Evolutionary conservation across 1,140 invertebrate genomes (phyloP), one percentile per base, ranked within the genome.

Genomic region (Lepidurus apus): DNA sequence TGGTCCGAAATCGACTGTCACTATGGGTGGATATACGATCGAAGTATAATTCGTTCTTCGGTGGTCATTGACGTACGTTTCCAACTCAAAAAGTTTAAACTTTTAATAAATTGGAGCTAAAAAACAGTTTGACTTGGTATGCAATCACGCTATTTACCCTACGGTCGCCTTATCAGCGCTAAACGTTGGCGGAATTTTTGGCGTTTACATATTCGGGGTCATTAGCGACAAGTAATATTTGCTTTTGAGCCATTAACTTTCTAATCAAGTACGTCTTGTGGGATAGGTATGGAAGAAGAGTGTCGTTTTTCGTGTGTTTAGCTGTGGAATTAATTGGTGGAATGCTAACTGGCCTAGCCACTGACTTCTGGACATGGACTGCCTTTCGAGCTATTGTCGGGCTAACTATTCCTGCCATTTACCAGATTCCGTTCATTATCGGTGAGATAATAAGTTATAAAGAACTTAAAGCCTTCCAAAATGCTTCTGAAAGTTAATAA

Each of bases 341-440:
- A 77, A 84, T 94, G 80, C 85, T 93, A 80, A 93, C 92, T 10
- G 91, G 91, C 3, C 87, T 91, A 73, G 89, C 93, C 43, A 88
- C 88, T 74, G 88, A 91, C 83, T 95, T 94, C 84, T 93, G 91
- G 90, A 89, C 89, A 73, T 96, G 95, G 93, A 90, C 93, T 0
- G 85, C 88, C 1, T 91, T 91, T 81, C 87, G 93, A 81, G 87
- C 91, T 13, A 87, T 96, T 75, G 93, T 95, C 7, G 95, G 94
- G 21, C 84, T 95, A 1, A 95, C 94, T 1, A 94, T 96, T 81
- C 94, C 94, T 10, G 94, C 94, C 6, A 91, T 96, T n/a, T 96
- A 96, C 85, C 94, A 97, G 87, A 95, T 96, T 84, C 95, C 95
- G 6, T 96, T 96, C 83, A 96, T 96, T 79, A 95, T 96, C 83